Evolutionary conservation across 2,797 vertebrate species (phyloP).

Genomic region (Agapornis canus): DNA sequence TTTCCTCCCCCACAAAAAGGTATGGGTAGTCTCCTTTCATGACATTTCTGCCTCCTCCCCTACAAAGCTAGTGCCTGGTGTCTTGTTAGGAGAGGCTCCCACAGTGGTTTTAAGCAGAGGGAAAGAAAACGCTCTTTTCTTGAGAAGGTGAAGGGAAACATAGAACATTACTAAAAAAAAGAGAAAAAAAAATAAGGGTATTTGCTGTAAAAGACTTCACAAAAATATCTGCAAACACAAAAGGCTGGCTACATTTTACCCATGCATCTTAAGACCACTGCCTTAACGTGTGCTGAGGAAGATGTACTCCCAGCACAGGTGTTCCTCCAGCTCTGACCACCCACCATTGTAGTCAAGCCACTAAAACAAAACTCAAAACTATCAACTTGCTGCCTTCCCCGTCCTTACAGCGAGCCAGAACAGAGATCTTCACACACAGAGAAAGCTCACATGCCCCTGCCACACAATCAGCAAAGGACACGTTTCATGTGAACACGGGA

Average conservation of each 20-base stretch:
- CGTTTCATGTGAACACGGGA: neutral
- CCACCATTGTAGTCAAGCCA: neutral
- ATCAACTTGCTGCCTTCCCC: neutral
- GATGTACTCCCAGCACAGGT: neutral
- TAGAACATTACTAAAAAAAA: neutral
- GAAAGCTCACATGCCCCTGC: neutral
- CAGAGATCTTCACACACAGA: fast-evolving
- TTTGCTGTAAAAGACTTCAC: neutral
- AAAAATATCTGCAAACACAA: neutral
- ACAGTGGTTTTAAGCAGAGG: neutral
- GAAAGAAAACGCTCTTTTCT: neutral
- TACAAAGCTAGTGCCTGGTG: neutral
- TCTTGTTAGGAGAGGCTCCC: neutral
- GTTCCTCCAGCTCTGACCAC: neutral
- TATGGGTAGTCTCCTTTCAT: neutral
- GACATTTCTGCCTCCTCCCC: neutral
- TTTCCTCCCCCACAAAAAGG: neutral
- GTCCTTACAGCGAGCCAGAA: neutral
- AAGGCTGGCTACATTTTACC: neutral
- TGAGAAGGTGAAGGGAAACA: neutral
- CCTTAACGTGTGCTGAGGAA: neutral
- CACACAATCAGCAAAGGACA: neutral
- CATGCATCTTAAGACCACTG: neutral
- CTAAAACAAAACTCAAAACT: neutral
- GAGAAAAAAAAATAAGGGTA: neutral